Percentiles rank a stretch among this genome's conserved stretches.
phyloP scores from a whole-genome alignment of 1,140 invertebrate species.

The Lordiphosa clarofinis region DNA sequence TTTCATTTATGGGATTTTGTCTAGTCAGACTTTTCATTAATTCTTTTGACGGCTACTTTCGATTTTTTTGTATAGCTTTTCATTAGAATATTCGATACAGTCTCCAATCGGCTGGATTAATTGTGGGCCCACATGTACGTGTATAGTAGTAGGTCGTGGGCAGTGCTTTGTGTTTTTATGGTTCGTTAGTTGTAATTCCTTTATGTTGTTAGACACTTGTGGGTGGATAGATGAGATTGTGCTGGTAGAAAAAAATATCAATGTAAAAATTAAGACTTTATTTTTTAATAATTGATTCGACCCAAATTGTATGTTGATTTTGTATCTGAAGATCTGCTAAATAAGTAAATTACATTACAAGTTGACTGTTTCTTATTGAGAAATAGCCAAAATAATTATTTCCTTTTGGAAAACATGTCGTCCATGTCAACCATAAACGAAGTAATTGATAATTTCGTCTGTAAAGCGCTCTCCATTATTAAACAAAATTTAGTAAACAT shows the following conservation, averaged over 20 bases:
- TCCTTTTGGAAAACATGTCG: too few relatives aligned
- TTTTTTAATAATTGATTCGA: too few relatives aligned
- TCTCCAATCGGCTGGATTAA: conserved; percentile 1
- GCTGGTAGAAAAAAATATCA: neutral
- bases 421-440: too few relatives aligned
- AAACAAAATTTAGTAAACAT: too few relatives aligned
- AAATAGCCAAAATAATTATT: too few relatives aligned
- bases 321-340: too few relatives aligned
- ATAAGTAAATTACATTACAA: too few relatives aligned
- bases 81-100: conserved; percentile 27
- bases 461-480: too few relatives aligned
- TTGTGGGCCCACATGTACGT: conserved; percentile 11
- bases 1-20: conserved; percentile 21
- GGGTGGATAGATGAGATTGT: conserved; percentile 11
- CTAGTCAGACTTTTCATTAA: conserved; percentile 49
- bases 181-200: conserved; percentile 28
- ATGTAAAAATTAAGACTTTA: neutral
- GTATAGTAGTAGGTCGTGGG: too few relatives aligned
- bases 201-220: conserved; percentile 12
- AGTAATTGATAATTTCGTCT: too few relatives aligned
- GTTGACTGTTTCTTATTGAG: too few relatives aligned
- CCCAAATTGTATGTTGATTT: too few relatives aligned
- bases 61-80: conserved; percentile 48
- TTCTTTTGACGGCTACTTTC: conserved; percentile 53
- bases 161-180: conserved; percentile 19